Conservation (phyloP, 2,888 invertebrate species). For the Adelphocoris suturalis region DNA sequence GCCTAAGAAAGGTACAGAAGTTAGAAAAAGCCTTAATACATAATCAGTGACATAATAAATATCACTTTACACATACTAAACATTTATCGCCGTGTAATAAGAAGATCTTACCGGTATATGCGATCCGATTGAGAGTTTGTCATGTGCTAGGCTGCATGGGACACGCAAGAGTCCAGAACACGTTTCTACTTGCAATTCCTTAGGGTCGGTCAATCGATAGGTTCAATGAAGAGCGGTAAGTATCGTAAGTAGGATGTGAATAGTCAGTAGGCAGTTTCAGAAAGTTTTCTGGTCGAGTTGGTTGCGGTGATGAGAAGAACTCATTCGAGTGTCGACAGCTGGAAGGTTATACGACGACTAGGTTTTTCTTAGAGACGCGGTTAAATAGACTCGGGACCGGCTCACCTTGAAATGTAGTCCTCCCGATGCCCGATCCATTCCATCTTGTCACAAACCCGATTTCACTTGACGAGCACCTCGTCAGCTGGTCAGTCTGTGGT, state of each 20-base stretch:
- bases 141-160: neutral
- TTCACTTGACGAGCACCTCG: neutral
- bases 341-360: constrained; percentile 32
- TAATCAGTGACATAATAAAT: too few species aligned
- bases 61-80: too few species aligned
- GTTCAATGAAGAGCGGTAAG: neutral
- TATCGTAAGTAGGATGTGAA: too few species aligned
- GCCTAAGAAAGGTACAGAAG: too few species aligned
- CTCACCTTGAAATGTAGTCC: constrained; percentile 27
- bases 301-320: neutral
- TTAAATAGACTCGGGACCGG: constrained; percentile 15
- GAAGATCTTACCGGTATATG: neutral
- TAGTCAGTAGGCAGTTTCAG: too few species aligned
- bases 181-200: neutral
- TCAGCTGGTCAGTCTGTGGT: neutral
- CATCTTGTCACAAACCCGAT: constrained; percentile 32
- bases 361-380: constrained; percentile 11
- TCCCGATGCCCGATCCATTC: constrained; percentile 38
- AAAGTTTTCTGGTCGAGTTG: neutral
- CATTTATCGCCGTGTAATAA: too few species aligned
- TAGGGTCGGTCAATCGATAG: neutral
- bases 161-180: neutral
- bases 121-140: neutral
- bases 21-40: too few species aligned
- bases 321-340: neutral